Conservation (phyloP, 2,888 invertebrate genomes). For the Drosophila borborema region DNA sequence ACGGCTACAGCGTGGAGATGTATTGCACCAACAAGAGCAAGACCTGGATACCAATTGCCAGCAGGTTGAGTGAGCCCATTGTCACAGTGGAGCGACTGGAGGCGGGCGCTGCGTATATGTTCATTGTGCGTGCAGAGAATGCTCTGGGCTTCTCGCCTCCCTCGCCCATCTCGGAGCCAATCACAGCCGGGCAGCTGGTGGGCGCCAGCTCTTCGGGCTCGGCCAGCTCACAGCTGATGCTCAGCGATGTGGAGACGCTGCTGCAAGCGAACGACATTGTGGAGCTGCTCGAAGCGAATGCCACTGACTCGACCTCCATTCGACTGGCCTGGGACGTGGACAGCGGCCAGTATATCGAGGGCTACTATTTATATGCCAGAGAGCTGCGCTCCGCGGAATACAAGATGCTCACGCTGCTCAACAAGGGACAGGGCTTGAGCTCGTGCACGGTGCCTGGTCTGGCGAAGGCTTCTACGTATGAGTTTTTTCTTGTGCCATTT, state of each 20-base stretch:
- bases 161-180: conserved; percentile 91
- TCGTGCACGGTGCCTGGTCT: conserved; percentile 92
- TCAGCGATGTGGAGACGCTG: conserved; percentile 89
- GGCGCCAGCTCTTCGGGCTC: conserved; percentile 59
- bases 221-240: conserved; percentile 72
- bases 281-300: conserved; percentile 92
- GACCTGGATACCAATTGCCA: conserved; percentile 88
- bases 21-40: conserved; percentile 87
- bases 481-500: conserved; percentile 96
- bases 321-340: conserved; percentile 94
- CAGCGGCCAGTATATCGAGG: conserved; percentile 92
- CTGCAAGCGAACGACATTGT: conserved; percentile 91
- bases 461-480: conserved; percentile 93
- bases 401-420: conserved; percentile 91
- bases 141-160: conserved; percentile 93
- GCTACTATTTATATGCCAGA: conserved; percentile 92
- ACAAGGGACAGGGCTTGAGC: conserved; percentile 90
- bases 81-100: conserved; percentile 90
- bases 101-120: conserved; percentile 93
- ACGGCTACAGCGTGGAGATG: conserved; percentile 92
- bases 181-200: conserved; percentile 86
- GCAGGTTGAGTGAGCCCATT: conserved; percentile 89
- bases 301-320: conserved; percentile 93
- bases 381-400: conserved; percentile 87
- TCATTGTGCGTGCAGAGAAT: conserved; percentile 95